Conservation (phyloP, 2,797 vertebrate species). For the Enteromius mattozi region DNA sequence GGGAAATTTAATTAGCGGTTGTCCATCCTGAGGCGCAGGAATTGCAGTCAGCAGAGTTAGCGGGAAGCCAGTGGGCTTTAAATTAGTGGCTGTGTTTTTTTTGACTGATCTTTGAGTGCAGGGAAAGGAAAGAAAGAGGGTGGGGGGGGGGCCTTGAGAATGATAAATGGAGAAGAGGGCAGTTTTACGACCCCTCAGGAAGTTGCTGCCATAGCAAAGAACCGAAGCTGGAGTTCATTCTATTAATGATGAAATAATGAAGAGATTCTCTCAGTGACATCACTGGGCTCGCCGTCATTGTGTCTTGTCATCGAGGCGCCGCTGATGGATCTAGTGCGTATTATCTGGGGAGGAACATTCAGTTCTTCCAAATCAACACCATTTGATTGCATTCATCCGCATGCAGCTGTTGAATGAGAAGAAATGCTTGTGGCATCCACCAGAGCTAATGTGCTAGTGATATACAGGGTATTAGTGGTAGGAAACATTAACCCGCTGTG, state of each 20-base stretch:
- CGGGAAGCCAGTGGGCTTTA: constrained; percentile 36
- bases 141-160: constrained; percentile 6
- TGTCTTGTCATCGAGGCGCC: neutral
- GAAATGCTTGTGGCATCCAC: neutral
- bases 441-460: neutral
- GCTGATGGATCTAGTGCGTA: constrained; percentile 12
- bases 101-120: constrained; percentile 38
- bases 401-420: constrained; percentile 14
- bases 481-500: neutral
- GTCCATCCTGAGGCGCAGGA: constrained; percentile 65
- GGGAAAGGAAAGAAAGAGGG: constrained; percentile 11
- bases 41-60: constrained; percentile 63
- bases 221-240: constrained; percentile 37
- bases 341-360: constrained; percentile 16
- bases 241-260: constrained; percentile 46
- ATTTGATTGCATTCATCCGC: neutral
- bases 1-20: constrained; percentile 80
- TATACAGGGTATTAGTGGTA: neutral
- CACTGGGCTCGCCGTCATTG: neutral
- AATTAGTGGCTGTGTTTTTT: constrained; percentile 38
- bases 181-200: constrained; percentile 36
- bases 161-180: constrained; percentile 46
- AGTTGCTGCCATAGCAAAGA: constrained; percentile 33
- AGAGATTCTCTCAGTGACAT: constrained; percentile 27
- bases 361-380: constrained; percentile 1